phyloP scores from a whole-genome alignment of 2,888 invertebrate species.

The Acronicta alni region DNA sequence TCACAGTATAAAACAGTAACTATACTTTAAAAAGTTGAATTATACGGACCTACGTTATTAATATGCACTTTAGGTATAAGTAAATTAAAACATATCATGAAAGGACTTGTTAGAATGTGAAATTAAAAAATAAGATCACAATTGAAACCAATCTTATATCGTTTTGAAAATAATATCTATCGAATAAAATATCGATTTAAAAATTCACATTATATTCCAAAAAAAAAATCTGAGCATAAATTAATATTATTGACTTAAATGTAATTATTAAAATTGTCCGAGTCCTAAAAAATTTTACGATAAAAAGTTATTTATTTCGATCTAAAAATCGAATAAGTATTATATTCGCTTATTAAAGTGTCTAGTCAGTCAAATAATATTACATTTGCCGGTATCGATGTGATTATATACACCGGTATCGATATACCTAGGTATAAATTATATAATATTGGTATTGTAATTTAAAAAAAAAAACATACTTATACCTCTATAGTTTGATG shows the following conservation, averaged over 20 bases:
- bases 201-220: too few relatives aligned
- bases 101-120: slow-evolving; percentile 25
- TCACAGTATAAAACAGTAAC: slow-evolving; percentile 3
- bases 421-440: not conserved
- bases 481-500: slow-evolving; percentile 28
- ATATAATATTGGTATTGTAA: slow-evolving; percentile 3
- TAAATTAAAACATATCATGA: slow-evolving; percentile 61
- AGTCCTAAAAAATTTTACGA: slow-evolving; percentile 1
- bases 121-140: slow-evolving; percentile 9
- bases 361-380: slow-evolving; percentile 3
- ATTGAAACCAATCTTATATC: slow-evolving; percentile 15
- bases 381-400: too few relatives aligned
- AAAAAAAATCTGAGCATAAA: too few relatives aligned
- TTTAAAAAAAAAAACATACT: slow-evolving; percentile 21
- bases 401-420: too few relatives aligned
- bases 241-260: too few relatives aligned
- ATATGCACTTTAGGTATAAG: slow-evolving; percentile 34
- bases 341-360: not conserved
- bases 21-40: not conserved
- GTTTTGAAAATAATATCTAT: slow-evolving; percentile 4
- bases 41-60: slow-evolving; percentile 1
- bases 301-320: not conserved
- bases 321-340: not conserved
- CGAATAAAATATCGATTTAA: too few relatives aligned
- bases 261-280: not conserved